Base-by-base conservation (phyloP, 2,888 invertebrate species). In the Leucophenga montana region DNA sequence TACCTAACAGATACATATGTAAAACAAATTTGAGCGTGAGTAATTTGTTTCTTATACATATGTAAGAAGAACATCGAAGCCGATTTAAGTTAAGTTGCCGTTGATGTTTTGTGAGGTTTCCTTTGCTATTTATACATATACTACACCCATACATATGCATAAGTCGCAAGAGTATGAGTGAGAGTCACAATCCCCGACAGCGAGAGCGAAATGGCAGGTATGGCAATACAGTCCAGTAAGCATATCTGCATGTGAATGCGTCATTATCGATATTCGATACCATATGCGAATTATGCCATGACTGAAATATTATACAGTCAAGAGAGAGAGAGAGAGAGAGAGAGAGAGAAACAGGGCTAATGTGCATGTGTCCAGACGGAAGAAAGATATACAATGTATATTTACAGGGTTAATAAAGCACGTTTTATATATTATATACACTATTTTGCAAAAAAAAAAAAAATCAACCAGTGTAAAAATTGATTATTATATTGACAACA, bases 181-280 rank as follows among this genome's bases (percentile, higher is more conserved):
- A n/a, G n/a, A n/a, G n/a, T n/a, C n/a, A n/a, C n/a, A n/a, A n/a
- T n/a, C n/a, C 70, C 39, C 61, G 61, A 64, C 66, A 18, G 69
- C 50, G 50, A 22, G 54, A 13, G 54, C 39, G 18, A 2, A 54
- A 22, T 3, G 8, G 3, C 20, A 20, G 22, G 22, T 22, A 53
- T 13, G 13, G 18, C 18, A 54, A 50, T 18, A 54, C 20, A 54
- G 3, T 54, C 54, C 18, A 22, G 18, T 18, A 54, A 22, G 22
- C 54, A 54, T 22, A 54, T 70, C 70, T 70, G 74, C 69, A 73
- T 80, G 39, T 39, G 11, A 39, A 39, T 80, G 76, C 82, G 82
- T 75, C 83, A 83, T 85, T 85, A 85, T 83, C 80, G 80, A 84
- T 77, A 80, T 84, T 85, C 77, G 84, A 82, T 82, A 85, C 85